Evolutionary conservation across 2,113 vertebrate genomes (phyloP).

Genomic region (Pavo muticus): DNA sequence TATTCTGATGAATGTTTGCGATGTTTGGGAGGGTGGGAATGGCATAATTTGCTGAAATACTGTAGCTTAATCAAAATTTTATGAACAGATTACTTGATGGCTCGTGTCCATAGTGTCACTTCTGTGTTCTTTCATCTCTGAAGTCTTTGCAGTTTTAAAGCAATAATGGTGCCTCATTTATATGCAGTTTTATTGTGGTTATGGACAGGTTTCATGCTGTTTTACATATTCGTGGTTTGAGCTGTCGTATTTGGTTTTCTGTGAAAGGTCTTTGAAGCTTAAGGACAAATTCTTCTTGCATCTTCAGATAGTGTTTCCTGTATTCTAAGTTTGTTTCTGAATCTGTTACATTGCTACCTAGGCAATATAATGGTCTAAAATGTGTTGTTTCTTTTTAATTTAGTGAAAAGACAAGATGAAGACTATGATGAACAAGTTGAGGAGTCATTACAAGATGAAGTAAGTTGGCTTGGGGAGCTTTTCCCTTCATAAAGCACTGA

Average conservation of each 20-base stretch:
- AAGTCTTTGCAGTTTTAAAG: neutral
- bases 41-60: neutral
- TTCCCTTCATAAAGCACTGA: neutral
- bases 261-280: neutral
- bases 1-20: neutral
- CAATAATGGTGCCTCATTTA: neutral
- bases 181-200: neutral
- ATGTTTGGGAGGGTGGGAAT: neutral
- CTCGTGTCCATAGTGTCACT: neutral
- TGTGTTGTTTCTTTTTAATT: neutral
- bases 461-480: constrained; percentile 54
- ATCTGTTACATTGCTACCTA: neutral
- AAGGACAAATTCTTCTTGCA: neutral
- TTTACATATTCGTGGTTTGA: neutral
- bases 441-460: constrained; percentile 96
- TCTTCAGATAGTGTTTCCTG: neutral
- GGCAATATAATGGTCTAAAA: neutral
- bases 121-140: neutral
- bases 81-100: neutral
- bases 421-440: constrained; percentile 99
- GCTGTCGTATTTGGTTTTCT: neutral
- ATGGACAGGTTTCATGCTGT: neutral
- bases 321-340: neutral
- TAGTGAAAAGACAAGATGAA: constrained; percentile 98
- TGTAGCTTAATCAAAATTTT: neutral